Conservation (phyloP, 2,113 vertebrate species). For the Pantherophis guttatus region DNA sequence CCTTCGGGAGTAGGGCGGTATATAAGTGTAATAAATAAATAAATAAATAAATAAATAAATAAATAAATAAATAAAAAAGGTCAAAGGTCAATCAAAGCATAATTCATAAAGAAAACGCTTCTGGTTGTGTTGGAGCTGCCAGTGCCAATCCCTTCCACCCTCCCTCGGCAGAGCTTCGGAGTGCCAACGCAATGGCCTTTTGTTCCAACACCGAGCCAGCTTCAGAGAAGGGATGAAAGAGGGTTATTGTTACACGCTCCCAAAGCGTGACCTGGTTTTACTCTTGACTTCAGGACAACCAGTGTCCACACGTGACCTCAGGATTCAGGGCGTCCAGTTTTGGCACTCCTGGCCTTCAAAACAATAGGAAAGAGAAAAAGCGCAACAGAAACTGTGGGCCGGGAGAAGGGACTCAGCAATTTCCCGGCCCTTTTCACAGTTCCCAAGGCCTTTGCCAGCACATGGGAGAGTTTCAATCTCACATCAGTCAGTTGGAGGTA, state of each 20-base stretch:
- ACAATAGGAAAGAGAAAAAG: not conserved
- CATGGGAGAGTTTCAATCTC: not conserved
- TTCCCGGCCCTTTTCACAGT: not conserved
- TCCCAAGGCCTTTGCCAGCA: not conserved
- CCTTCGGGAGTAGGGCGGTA: no score
- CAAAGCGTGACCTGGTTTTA: not conserved
- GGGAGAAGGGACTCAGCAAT: not conserved
- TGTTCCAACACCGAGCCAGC: not conserved
- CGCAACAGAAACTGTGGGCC: not conserved
- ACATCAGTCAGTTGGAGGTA: not conserved
- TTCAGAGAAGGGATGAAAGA: not conserved
- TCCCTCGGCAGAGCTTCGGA: not conserved
- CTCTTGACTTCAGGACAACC: not conserved
- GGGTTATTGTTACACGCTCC: not conserved
- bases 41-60: no score
- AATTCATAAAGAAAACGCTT: not conserved
- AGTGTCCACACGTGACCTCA: not conserved
- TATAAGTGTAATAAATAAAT: no score
- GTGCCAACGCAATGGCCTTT: not conserved
- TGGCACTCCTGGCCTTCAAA: not conserved
- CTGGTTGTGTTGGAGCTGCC: not conserved
- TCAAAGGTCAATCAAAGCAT: not conserved
- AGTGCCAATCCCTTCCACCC: rapidly evolving
- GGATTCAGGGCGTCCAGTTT: not conserved
- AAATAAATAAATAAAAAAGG: not conserved